Conservation (phyloP, 2,797 vertebrate species). For the Poecilia wingei region DNA sequence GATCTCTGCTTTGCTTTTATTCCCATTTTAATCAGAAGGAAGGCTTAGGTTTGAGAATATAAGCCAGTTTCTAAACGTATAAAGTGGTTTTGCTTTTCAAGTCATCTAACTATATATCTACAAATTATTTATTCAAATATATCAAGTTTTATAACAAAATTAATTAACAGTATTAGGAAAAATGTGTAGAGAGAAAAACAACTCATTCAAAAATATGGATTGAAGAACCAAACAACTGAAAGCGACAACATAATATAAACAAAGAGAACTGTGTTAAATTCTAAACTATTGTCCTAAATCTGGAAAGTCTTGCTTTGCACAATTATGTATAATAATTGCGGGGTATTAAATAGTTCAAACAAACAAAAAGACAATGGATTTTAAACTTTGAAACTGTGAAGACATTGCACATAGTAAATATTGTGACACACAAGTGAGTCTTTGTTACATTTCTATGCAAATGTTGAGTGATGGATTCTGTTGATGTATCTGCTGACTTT, state of each 20-base stretch:
- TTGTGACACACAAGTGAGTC: background rate
- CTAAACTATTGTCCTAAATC: background rate
- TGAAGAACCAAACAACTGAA: background rate
- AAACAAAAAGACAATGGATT: background rate
- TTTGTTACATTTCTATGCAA: background rate
- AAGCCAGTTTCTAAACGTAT: background rate
- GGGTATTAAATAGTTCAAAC: background rate
- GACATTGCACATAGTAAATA: background rate
- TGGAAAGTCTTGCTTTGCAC: background rate
- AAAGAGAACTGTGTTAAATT: background rate
- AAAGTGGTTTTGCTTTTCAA: background rate
- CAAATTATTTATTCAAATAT: background rate
- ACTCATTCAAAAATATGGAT: background rate
- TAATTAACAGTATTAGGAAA: background rate
- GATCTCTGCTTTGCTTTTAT: slow-evolving; percentile 9
- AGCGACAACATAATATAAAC: background rate
- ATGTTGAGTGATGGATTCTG: background rate
- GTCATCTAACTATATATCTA: background rate
- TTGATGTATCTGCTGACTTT: background rate
- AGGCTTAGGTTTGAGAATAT: background rate
- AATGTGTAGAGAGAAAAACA: background rate
- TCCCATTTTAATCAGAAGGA: background rate
- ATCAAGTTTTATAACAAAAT: background rate
- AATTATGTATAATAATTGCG: no score
- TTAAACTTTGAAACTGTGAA: background rate